A percentile compares a stretch with the other conserved stretches of the same genome.
These are phyloP conservation scores for Danio rerio DNA, from an alignment of 2,113 vertebrate genomes.

Conservation along the genomic window DNA sequence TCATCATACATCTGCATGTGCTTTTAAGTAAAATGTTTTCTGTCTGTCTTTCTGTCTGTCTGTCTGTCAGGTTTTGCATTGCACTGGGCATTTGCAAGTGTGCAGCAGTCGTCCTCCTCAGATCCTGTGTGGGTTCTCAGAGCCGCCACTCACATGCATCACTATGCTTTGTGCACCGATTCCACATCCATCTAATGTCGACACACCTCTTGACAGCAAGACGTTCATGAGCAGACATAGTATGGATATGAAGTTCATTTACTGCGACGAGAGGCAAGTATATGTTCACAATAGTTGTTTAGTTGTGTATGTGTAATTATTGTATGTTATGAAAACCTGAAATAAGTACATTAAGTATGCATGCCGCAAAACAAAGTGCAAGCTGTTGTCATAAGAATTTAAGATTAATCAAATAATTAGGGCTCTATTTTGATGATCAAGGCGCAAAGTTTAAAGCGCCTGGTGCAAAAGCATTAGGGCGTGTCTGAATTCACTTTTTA, in stretches of 20 bases:
- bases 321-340: no score
- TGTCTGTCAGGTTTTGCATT: conserved; percentile 87
- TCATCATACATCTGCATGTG: not conserved
- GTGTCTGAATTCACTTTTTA: no score
- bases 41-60: not conserved
- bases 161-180: conserved; percentile 93
- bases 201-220: conserved; percentile 89
- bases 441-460: no score
- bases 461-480: no score
- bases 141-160: conserved; percentile 84
- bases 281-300: not conserved
- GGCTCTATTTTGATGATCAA: no score
- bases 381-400: no score
- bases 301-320: not conserved
- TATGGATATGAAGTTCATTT: conserved; percentile 98
- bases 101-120: conserved; percentile 76
- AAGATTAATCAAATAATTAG: no score
- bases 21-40: not conserved
- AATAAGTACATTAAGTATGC: no score
- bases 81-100: conserved; percentile 85
- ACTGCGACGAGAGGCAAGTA: conserved; percentile 91
- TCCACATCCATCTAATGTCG: conserved; percentile 86
- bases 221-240: conserved; percentile 95
- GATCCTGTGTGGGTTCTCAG: conserved; percentile 79
- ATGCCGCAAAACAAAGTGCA: no score